Evolutionary conservation across 2,888 invertebrate species (phyloP), one percentile per base, ranked within the genome.

Genomic region (Leucophenga montana): DNA sequence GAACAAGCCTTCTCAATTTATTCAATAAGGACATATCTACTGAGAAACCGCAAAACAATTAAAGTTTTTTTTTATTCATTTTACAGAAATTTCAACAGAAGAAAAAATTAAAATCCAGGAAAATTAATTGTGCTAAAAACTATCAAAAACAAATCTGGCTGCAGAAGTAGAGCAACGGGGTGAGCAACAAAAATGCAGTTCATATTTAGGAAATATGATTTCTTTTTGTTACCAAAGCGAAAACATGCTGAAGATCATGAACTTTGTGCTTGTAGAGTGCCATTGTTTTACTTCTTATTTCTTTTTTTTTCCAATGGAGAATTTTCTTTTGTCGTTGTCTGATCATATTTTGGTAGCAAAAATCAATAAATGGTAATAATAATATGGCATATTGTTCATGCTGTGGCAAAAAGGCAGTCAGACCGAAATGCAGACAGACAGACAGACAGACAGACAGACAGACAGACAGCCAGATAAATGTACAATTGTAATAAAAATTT

Each of bases 341-440:
- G 27, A 46, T 27, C 59, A 20, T 77, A 76, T 77, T 81, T 78
- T 80, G 82, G 82, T 82, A 83, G 83, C 83, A 72, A 76, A 81
- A 83, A 82, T 83, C 83, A 82, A 83, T 83, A 79, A 78, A 73
- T 71, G 74, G 80, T 73, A 70, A 74, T 57, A 61, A 70, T 66
- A 70, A 71, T 75, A 76, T 74, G 73, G 68, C 72, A 57, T 53
- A 67, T 67, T 64, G 67, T 67, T 64, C n/a, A 39, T 39, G 39
- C 39, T 39, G 39, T 39, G 39, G 39, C 11, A 11, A 39, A 39
- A 39, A 39, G 39, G 1, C 39, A 39, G 8, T 39, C 39, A 39
- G 39, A 8, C 27, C 2, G 27, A 27, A 3, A 39, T 8, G 8
- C 9, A 1, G 11, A 39, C 39, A 39, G 11, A 39, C 39, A 39